Base-by-base conservation (phyloP, 2,888 invertebrate genomes). In the Linnaemya tessellans region DNA sequence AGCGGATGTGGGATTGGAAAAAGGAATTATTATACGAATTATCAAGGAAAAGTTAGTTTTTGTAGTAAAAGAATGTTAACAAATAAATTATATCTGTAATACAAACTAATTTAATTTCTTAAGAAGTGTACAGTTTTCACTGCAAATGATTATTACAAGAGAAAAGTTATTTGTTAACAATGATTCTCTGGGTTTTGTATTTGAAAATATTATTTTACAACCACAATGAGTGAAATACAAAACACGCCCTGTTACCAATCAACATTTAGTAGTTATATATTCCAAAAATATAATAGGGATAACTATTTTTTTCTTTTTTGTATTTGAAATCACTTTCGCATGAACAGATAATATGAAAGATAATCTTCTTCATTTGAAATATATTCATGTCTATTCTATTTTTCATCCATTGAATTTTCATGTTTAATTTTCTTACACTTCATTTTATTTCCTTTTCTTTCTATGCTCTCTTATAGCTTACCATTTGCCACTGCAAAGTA, bases 401-500 rank as follows among this genome's bases (percentile, higher is more conserved):
- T 41, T 46, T 51, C 30, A 2, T 49, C 43, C n/a, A n/a, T 49
- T 64, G 35, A 35, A 58, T 3, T 20, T n/a, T n/a, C n/a, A 1
- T 20, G 15, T 18, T 73, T 15, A 35, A 62, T 41, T 74, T 60
- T 71, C n/a, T n/a, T 1, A 9, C 41, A 7, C 41, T 13, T 20
- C 13, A 4, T n/a, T 70, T 70, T 49, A 18, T 60, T 22, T 30
- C 43, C 49, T 51, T 62, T 46, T 49, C 46, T 49, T 56, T 25
- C 41, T 30, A 43, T 9, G n/a, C 38, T 7, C 74, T 78, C 73
- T 75, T 92, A 49, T 93, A 96, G 96, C 95, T 96, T 88, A 95
- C 96, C 68, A 95, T 95, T 54, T 96, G 96, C 91, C 96, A 96
- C 92, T 96, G 96, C 92, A 95, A 96, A 88, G 95, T 96, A 87